A percentile compares a stretch with the other conserved stretches of the same genome.
Conservation (phyloP, 2,888 invertebrate genomes). For the Cataglyphis cursor region DNA sequence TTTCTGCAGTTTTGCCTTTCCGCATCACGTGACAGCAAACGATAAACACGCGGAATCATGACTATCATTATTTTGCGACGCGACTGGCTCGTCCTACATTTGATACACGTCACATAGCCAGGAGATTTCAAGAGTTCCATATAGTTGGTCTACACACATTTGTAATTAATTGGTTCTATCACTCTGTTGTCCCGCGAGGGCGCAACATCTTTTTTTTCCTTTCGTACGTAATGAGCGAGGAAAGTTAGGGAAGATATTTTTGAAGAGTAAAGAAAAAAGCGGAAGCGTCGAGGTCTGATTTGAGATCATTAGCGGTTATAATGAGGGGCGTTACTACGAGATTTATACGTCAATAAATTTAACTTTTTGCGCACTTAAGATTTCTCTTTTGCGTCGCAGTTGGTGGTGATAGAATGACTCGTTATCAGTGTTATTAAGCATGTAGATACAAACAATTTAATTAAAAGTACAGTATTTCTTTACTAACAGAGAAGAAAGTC, state of each 20-base stretch:
- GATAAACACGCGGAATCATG: conserved; percentile 72
- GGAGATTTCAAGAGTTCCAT: conserved; percentile 56
- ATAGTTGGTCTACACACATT: conserved; percentile 38
- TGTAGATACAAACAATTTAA: neutral
- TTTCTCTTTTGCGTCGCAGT: neutral
- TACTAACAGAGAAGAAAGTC: neutral
- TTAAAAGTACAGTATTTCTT: neutral
- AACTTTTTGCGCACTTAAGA: neutral
- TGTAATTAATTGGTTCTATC: conserved; percentile 72
- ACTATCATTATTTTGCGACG: conserved; percentile 70
- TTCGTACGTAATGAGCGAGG: conserved; percentile 32
- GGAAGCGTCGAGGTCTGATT: conserved; percentile 64
- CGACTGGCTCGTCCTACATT: conserved; percentile 65
- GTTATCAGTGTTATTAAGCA: conserved; percentile 13
- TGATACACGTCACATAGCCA: conserved; percentile 61
- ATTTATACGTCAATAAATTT: conserved; percentile 68
- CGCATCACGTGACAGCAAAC: conserved; percentile 70
- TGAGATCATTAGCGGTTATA: conserved; percentile 67
- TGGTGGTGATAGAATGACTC: neutral
- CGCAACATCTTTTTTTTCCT: conserved; percentile 19
- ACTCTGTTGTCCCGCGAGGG: conserved; percentile 12
- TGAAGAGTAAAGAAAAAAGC: conserved; percentile 36
- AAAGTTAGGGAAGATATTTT: conserved; percentile 21
- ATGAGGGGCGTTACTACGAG: conserved; percentile 61
- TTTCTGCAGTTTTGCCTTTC: conserved; percentile 68